Base-by-base conservation (phyloP, 2,888 invertebrate genomes). In the Lydus trimaculatus region DNA sequence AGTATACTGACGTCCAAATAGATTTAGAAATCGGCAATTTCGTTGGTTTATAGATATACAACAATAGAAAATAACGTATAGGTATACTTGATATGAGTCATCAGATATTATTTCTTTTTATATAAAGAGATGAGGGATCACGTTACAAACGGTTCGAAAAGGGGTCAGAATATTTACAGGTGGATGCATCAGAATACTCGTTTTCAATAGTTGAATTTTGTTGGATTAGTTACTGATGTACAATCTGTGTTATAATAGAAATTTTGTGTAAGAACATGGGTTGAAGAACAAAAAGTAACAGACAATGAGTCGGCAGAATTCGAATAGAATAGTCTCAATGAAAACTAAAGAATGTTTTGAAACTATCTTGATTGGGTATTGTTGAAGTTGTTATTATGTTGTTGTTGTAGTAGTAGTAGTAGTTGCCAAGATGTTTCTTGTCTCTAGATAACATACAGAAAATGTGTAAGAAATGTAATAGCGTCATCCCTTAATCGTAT, bases 221-320 rank as follows among this genome's bases (percentile, higher is more conserved):
- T 48, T 48, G 52, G 23, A 23, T 52, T 25, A 23, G 5, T 23
- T 15, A 52, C 23, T 13, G n/a, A n/a, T n/a, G 4, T 9, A 52
- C 43, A 43, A 43, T 4, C n/a, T n/a, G 4, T 43, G 43, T 71
- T 72, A 75, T 76, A 79, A 79, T 78, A 76, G 77, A 76, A 79
- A 77, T 74, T 78, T 78, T 73, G 76, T 74, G 70, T 72, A 74
- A 75, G 70, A 72, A 73, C n/a, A 43, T 48, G 56, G 25, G 13
- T 56, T 25, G 36, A 48, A 61, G 68, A 71, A 72, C 65, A 73
- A 73, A 78, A 75, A 71, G 74, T 56, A 74, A 67, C 72, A 66
- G 75, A 75, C 73, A 78, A 77, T 76, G 77, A 78, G 72, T 75
- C 72, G 71, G 74, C 74, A 72, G 66, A 75, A 78, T 76, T 75